phyloP scores from a whole-genome alignment of 1,140 invertebrate genomes.

The Drosophila kanapiae region DNA sequence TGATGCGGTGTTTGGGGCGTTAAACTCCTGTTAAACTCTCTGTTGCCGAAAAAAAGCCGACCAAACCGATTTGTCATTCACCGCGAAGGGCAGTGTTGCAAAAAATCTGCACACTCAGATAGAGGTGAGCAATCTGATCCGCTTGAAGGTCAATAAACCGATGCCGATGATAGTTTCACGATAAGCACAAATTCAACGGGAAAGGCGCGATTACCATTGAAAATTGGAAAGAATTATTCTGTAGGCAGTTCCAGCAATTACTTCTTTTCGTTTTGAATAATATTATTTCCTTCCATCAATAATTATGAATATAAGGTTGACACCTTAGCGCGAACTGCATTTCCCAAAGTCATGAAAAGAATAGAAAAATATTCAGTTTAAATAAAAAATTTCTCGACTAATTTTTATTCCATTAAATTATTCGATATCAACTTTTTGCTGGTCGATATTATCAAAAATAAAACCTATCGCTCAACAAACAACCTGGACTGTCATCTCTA shows the following conservation, averaged over 20 bases:
- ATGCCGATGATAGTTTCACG: not conserved
- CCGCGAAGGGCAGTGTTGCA: conserved; percentile 20
- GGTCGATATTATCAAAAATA: not conserved
- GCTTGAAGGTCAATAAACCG: conserved; percentile 17
- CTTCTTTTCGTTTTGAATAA: not conserved
- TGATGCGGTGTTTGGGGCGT: conserved; percentile 10
- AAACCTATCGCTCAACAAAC: conserved; percentile 1
- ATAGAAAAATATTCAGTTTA: no score
- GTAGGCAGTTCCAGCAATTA: no score
- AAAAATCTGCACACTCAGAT: conserved; percentile 45
- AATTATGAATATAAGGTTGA: not conserved
- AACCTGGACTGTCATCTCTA: conserved; percentile 14
- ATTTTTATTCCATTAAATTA: no score
- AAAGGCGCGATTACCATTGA: not conserved
- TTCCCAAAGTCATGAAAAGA: not conserved
- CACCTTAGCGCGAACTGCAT: not conserved
- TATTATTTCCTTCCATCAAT: not conserved
- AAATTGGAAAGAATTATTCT: no score
- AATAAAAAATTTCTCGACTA: no score
- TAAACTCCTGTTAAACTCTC: conserved; percentile 3
- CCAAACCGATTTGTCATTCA: conserved; percentile 13
- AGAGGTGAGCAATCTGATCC: conserved; percentile 2
- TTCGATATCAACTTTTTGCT: not conserved
- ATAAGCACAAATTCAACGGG: not conserved
- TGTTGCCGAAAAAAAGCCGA: conserved; percentile 9